Evolutionary conservation across 2,888 invertebrate species (phyloP), one percentile per base, ranked within the genome.

Genomic region (Caenorhabditis becei): DNA sequence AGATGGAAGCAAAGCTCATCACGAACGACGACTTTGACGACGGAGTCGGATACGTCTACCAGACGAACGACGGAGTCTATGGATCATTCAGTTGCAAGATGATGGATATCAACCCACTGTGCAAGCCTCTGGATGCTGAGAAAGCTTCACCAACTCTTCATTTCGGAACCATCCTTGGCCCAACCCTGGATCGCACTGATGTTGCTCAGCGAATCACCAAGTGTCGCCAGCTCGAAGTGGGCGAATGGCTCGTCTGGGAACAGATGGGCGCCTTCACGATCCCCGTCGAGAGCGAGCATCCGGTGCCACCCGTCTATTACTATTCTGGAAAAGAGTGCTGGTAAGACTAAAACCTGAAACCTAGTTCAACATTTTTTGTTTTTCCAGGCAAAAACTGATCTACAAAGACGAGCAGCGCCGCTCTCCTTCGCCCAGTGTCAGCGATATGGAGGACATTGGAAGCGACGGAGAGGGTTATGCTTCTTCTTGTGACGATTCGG

Each of bases 181-280:
- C 86, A n/a, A 75, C 70, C 1, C 66, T 83, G 26, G 87, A 87
- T 71, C 59, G 65, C 11, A 80, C 80, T 14, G 89, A 89, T 69
- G 71, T 87, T 8, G 85, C 87, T 11, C 86, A 87, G 66, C 58
- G 79, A 18, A n/a, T 82, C 16, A 83, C 82, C 23, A 83, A 77
- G 37, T 71, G 84, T 23, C 84, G 88, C n/a, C 88, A 88, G 62
- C 54, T 89, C 67, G 24, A 75, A 14, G 83, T 88, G n/a, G 90
- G 90, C 18, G 90, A 90, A 32, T 89, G 89, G 95, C 93, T 99
- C 44, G 93, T 95, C 81, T 99, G 96, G 93, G 94, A 95, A 87
- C 95, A 97, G 92, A 97, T 98, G 97, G 98, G 98, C 58, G 98
- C 98, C 20, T 97, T 97, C 92, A 97, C 98, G 0, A 72, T 96